Conservation (phyloP, 1,140 invertebrate genomes). For the Camponotus vicinus region DNA sequence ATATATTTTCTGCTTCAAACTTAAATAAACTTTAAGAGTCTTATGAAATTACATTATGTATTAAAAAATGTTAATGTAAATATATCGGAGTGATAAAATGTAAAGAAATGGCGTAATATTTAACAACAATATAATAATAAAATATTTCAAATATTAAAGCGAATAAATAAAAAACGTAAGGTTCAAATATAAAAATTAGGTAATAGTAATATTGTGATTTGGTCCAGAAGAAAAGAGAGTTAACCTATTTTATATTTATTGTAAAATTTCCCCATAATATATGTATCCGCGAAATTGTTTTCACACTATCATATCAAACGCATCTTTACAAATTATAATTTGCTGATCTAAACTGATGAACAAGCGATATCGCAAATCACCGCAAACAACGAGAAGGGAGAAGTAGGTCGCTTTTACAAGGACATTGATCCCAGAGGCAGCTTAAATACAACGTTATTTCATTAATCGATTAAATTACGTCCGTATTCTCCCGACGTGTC, state of each 20-base stretch:
- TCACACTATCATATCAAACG: conserved; percentile 19
- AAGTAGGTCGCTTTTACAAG: conserved; percentile 63
- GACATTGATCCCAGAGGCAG: conserved; percentile 27
- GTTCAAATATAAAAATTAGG: neutral
- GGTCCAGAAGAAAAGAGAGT: neutral
- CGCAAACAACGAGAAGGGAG: conserved; percentile 18
- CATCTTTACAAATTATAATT: conserved; percentile 50
- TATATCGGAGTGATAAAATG: too few relatives aligned
- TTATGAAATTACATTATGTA: too few relatives aligned
- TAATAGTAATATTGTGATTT: neutral
- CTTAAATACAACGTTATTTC: conserved; percentile 46
- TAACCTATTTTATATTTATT: neutral
- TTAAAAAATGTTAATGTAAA: too few relatives aligned
- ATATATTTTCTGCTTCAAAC: too few relatives aligned
- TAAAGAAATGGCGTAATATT: neutral
- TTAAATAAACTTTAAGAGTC: neutral
- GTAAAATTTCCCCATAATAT: neutral
- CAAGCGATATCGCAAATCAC: conserved; percentile 50
- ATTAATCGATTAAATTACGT: conserved; percentile 51
- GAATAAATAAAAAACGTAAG: neutral
- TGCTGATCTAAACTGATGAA: conserved; percentile 58
- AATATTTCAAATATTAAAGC: neutral
- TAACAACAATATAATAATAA: neutral
- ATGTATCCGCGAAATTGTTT: conserved; percentile 15
- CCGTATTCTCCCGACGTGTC: neutral